Percentiles rank a stretch among this genome's conserved stretches.
phyloP scores from a whole-genome alignment of 2,113 vertebrate genomes.

The Percina caprodes region DNA sequence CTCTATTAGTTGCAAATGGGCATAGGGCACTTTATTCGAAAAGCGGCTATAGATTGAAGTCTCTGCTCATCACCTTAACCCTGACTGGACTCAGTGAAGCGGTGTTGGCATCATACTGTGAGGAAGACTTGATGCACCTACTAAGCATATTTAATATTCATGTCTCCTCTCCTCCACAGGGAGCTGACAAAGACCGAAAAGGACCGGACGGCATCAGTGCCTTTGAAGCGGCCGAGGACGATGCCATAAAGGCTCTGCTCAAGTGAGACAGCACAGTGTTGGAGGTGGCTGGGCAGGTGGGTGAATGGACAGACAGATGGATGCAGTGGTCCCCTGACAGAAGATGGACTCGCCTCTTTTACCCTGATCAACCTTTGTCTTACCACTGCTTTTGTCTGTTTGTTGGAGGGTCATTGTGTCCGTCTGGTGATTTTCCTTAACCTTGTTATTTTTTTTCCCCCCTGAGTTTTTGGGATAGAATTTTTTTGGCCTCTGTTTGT shows the following conservation, averaged over 20 bases:
- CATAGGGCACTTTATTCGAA: background rate
- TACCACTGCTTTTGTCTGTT: constrained; percentile 89
- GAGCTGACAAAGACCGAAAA: constrained; percentile 92
- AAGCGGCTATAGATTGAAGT: background rate
- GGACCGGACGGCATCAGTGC: constrained; percentile 89
- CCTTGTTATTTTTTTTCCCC: constrained; percentile 83
- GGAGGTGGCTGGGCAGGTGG: constrained; percentile 67
- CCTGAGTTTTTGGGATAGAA: constrained; percentile 61
- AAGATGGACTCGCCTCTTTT: constrained; percentile 75
- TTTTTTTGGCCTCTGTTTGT: constrained; percentile 76
- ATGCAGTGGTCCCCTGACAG: constrained; percentile 81
- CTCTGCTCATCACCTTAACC: constrained; percentile 17
- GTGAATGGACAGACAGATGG: constrained; percentile 78
- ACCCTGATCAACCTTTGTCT: constrained; percentile 87
- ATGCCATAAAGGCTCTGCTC: constrained; percentile 92
- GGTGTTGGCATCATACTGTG: constrained; percentile 13
- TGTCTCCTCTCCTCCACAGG: constrained; percentile 82
- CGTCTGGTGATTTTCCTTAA: constrained; percentile 58
- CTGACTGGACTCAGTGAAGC: constrained; percentile 17
- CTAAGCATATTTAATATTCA: constrained; percentile 51
- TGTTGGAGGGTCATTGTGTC: constrained; percentile 73
- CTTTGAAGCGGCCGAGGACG: constrained; percentile 89
- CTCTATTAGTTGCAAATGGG: background rate
- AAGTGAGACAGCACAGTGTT: constrained; percentile 83
- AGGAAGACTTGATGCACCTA: background rate